A percentile compares a stretch with the other conserved stretches of the same genome.
Evolutionary conservation across 2,888 invertebrate genomes (phyloP).

Genomic region (Byasa hedistus): DNA sequence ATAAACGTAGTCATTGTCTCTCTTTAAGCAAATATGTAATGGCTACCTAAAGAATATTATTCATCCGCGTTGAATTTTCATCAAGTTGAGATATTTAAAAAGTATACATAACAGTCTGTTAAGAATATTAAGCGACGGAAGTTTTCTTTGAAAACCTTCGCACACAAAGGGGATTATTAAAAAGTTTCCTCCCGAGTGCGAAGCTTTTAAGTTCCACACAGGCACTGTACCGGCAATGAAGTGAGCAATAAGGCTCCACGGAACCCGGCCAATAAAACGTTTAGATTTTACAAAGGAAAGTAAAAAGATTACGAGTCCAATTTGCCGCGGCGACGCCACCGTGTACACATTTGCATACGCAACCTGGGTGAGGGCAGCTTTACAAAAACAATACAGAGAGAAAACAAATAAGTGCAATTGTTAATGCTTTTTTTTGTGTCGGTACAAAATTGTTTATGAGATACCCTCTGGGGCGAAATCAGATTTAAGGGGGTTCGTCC

Average conservation of each 20-base stretch:
- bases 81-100: background rate
- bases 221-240: conserved; percentile 16
- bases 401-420: background rate
- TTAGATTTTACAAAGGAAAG: conserved; percentile 34
- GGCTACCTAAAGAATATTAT: background rate
- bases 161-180: conserved; percentile 22
- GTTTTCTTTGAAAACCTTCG: conserved; percentile 11
- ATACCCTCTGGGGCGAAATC: too few species aligned
- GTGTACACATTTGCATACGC: conserved; percentile 47
- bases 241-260: conserved; percentile 19
- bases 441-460: background rate
- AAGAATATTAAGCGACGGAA: conserved; percentile 7
- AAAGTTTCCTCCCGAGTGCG: conserved; percentile 12
- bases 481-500: too few species aligned
- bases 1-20: too few species aligned
- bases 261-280: conserved; percentile 27
- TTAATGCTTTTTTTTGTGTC: background rate
- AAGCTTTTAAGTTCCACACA: conserved; percentile 20
- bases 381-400: conserved; percentile 19
- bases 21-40: background rate
- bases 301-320: conserved; percentile 38
- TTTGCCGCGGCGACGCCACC: conserved; percentile 41
- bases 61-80: background rate
- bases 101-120: background rate
- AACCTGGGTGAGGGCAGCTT: conserved; percentile 36